Evolutionary conservation across 2,113 vertebrate species (phyloP), one percentile per base, ranked within the genome.

Genomic region (Hemiprocne comata): DNA sequence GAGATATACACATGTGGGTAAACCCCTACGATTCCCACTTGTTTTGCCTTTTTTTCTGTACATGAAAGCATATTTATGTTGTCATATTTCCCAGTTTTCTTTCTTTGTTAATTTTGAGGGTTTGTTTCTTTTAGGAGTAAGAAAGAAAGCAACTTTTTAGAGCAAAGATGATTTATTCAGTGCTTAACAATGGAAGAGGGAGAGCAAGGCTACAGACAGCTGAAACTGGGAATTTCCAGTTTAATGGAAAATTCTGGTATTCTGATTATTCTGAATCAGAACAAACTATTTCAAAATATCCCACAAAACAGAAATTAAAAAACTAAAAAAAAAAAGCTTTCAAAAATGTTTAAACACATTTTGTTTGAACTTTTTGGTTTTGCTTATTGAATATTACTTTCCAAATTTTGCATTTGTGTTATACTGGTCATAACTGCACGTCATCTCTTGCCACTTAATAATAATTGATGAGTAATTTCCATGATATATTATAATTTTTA

Each of bases 221-320:
- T 82, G 67, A 87, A 93, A 91, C 87, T 90, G 90, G 87, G 74
- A 93, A 91, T 83, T 87, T 94, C 92, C 85, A 91, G 92, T 94
- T 95, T 73, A 94, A 96, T 91, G 87, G 94, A 95, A 95, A 96
- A 96, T 85, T 80, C 58, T 93, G 85, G 58, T 87, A 90, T 93
- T 91, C 51, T 73, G 76, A 83, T 94, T 92, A 95, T 89, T 95
- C 44, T 87, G 81, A 91, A 91, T 72, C 81, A 94, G 77, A 85
- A 85, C 24, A 92, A 70, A 87, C n/a, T 81, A 81, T 96, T 97
- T 95, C 90, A 91, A 97, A 94, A 97, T 91, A 95, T 94, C 44
- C 90, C 92, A 95, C 95, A 95, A 65, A 91, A 44, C 20, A 82
- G 38, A 85, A 94, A 79, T 48, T 23, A 0, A 19, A 66, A 69